Evolutionary conservation across 2,113 vertebrate genomes (phyloP), one percentile per base, ranked within the genome.

Genomic region (Sciurus niger): DNA sequence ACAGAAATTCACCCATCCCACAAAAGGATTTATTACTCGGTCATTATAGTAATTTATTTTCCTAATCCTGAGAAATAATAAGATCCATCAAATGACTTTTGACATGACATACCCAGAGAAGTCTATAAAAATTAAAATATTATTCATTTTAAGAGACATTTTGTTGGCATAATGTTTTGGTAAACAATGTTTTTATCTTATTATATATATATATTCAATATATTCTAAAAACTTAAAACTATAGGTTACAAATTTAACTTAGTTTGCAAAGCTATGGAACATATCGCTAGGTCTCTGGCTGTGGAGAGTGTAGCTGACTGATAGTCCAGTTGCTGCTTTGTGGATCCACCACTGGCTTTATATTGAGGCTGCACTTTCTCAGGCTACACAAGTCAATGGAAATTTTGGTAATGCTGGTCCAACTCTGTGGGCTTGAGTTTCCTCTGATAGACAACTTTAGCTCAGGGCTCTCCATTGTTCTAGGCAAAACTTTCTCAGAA

Each of bases 51-150:
- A 34, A 53, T 60, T n/a, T 73, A 46, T 70, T 73, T 84, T 74
- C 13, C 63, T 58, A 89, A 73, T 74, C 46, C 34, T 65, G 68
- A 92, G 51, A 78, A 94, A 89, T 34, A 65, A 32, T 78, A 43
- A 82, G 32, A 67, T 13, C 70, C 63, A 40, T 51, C 43, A 55
- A 70, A 73, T 73, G 63, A 92, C 32, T 76, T 76, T 86, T 82
- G 80, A 76, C 11, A 63, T 60, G 65, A 84, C 20, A 65, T n/a
- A 60, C 8, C 14, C 8, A 84, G 77, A 72, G 34, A 88, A 78
- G 25, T 68, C 16, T 93, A 37, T 84, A 37, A 73, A 82, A 78
- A 73, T 94, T 55, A 70, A 94, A 87, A 87, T 51, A 11, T 16
- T 32, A 20, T 73, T 80, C 17, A 82, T 84, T 94, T 93, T 11